Base-by-base conservation (phyloP, 2,888 invertebrate genomes). In the Amphipoea lucens region DNA sequence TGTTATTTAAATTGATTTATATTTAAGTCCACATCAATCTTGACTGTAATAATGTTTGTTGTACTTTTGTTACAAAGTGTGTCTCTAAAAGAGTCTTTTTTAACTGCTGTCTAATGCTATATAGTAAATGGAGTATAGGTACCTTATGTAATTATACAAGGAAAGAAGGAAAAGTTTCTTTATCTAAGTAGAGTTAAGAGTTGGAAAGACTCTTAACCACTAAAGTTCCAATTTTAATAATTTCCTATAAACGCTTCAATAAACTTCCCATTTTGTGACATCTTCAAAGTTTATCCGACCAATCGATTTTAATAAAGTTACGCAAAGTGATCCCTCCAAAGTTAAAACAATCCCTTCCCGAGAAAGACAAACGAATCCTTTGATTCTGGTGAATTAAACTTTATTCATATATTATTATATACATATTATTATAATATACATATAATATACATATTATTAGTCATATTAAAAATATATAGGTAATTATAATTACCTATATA, bases 271-370 rank as follows among this genome's bases (percentile, higher is more conserved):
- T 12, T 36, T 2, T 80, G 29, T 42, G 29, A n/a, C 12, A n/a
- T 36, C 48, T 65, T 20, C 48, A n/a, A 66, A 45, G 9, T 66
- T 57, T 48, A 20, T 14, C 11, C 7, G 3, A 20, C 11, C 17
- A 73, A 36, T 42, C 23, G 60, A 80, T 78, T 80, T 68, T 42
- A 80, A 69, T 62, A 62, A 78, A 62, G 80, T 80, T 80, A 42
- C 5, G 9, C 48, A 29, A 23, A 40, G n/a, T 1, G 45, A 78
- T 29, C 40, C 48, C 20, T 40, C 12, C 17, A 17, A 23, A 65
- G 20, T 65, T 65, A 17, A 65, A 65, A 78, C 54, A 77, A 66
- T 48, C 36, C 45, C 2, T 48, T 67, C 67, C 29, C 29, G 1
- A 29, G 29, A 29, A 29, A 57, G 54, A 79, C 45, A 78, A 78